phyloP scores from a whole-genome alignment of 2,888 invertebrate genomes.

The Xestia sexstrigata region DNA sequence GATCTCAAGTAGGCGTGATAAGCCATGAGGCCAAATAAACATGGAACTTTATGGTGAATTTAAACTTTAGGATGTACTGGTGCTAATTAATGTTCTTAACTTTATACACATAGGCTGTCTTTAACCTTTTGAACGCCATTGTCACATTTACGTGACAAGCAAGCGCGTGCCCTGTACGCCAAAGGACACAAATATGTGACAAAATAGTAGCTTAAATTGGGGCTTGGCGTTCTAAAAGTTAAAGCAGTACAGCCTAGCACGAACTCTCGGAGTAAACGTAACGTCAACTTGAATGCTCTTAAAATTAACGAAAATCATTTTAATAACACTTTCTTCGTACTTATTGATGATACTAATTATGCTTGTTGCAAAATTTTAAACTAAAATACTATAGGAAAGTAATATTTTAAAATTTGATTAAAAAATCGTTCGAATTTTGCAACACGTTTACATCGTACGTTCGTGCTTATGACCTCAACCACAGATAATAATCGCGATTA shows the following conservation, averaged over 20 bases:
- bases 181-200: no score
- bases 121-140: no score
- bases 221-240: neutral
- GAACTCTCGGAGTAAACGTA: neutral
- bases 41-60: constrained; percentile 21
- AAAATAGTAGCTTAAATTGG: no score
- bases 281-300: neutral
- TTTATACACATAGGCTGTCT: neutral
- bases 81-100: neutral
- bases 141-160: no score
- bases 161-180: no score
- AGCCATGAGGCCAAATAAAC: constrained; percentile 65
- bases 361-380: neutral
- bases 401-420: neutral
- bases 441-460: neutral
- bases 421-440: neutral
- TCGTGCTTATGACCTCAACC: neutral
- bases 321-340: neutral
- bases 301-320: neutral
- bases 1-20: neutral
- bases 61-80: neutral
- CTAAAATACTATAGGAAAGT: neutral
- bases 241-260: neutral
- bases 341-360: neutral
- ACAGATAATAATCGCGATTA: neutral